These are phyloP conservation scores for Caerostris extrusa DNA, from an alignment of 1,140 invertebrate genomes.

Conservation along the genomic window DNA sequence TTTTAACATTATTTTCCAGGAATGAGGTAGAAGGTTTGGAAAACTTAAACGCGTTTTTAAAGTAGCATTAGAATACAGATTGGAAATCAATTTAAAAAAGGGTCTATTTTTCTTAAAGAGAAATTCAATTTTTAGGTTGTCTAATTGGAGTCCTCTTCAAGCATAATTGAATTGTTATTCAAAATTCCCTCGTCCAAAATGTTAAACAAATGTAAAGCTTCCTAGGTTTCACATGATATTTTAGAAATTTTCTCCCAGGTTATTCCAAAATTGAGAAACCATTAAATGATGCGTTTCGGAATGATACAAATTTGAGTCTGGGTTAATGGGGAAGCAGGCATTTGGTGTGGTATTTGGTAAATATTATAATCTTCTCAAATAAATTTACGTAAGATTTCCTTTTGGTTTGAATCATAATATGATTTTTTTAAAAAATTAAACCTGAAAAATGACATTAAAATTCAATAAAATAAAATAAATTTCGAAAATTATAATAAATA, in stretches of 20 bases:
- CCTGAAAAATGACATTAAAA: too few relatives aligned
- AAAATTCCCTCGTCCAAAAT: slow-evolving; percentile 78
- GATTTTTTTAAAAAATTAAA: too few relatives aligned
- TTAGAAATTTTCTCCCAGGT: slow-evolving; percentile 6
- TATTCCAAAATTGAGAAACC: slow-evolving; percentile 13
- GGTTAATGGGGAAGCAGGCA: background rate
- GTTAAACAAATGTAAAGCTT: slow-evolving; percentile 80
- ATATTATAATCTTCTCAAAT: too few relatives aligned
- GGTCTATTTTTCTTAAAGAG: slow-evolving; percentile 13
- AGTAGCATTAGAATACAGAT: slow-evolving; percentile 8
- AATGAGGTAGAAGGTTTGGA: slow-evolving; percentile 33
- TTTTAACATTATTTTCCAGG: slow-evolving; percentile 73
- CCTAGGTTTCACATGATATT: slow-evolving; percentile 79
- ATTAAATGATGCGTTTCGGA: slow-evolving; percentile 23
- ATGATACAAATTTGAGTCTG: slow-evolving; percentile 34
- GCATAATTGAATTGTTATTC: background rate
- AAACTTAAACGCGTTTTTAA: slow-evolving; percentile 67
- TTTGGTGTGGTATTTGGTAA: background rate
- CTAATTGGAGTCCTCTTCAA: background rate
- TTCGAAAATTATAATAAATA: too few relatives aligned
- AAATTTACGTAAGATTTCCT: too few relatives aligned
- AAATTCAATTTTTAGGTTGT: slow-evolving; percentile 35
- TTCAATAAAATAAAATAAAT: too few relatives aligned
- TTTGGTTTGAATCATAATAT: too few relatives aligned
- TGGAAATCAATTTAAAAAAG: slow-evolving; percentile 65